Conservation (phyloP, 2,888 invertebrate species). For the Drosophila antonietae region DNA sequence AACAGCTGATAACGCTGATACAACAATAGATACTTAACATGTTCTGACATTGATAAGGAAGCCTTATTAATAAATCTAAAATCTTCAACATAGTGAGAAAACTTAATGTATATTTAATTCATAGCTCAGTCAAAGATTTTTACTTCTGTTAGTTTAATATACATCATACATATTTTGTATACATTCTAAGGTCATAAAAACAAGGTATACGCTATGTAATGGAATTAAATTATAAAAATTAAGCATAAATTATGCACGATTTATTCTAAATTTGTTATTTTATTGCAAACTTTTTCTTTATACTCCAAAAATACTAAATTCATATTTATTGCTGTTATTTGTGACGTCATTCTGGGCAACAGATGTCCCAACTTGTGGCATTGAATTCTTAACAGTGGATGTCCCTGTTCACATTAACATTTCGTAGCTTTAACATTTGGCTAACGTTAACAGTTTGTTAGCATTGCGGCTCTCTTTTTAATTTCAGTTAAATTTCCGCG, state of each 20-base stretch:
- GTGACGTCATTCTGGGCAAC: slow-evolving; percentile 24
- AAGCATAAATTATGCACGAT: too few relatives aligned
- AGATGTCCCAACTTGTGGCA: slow-evolving; percentile 28
- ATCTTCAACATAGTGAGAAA: too few relatives aligned
- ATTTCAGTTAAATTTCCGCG: slow-evolving; percentile 43
- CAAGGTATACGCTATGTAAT: too few relatives aligned
- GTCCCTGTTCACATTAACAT: slow-evolving; percentile 10
- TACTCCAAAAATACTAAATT: too few relatives aligned
- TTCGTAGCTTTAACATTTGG: slow-evolving; percentile 3
- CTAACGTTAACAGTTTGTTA: slow-evolving; percentile 25
- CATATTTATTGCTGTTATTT: background rate
- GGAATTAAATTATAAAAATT: too few relatives aligned
- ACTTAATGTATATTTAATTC: background rate
- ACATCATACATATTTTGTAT: background rate
- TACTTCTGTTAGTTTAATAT: background rate
- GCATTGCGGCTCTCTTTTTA: slow-evolving; percentile 7
- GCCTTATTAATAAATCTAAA: too few relatives aligned
- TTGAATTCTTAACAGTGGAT: background rate
- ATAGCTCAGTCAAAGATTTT: background rate
- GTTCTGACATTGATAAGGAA: too few relatives aligned
- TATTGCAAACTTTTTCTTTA: too few relatives aligned
- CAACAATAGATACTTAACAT: background rate
- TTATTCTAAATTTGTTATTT: background rate
- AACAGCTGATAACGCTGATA: background rate
- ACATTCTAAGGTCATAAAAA: background rate